These are phyloP conservation scores for Zaprionus lachaisei DNA, from an alignment of 1,140 invertebrate genomes.

Conservation along the genomic window DNA sequence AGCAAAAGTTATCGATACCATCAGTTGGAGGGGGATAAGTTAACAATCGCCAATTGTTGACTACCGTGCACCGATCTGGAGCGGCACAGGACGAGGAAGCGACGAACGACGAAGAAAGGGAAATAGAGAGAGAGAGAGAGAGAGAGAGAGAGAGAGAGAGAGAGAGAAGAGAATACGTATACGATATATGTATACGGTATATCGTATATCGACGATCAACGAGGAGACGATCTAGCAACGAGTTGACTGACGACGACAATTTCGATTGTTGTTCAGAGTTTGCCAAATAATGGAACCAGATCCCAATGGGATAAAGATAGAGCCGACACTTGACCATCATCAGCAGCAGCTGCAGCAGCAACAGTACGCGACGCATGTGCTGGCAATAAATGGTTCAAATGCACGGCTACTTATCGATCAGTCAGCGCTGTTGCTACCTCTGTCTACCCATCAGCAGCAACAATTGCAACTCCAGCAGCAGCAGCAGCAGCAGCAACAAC, in stretches of 20 bases:
- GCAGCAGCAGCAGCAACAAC: constrained; percentile 37
- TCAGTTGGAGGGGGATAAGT: constrained; percentile 31
- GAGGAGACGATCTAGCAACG: constrained; percentile 23
- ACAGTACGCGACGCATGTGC: constrained; percentile 78
- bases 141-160: neutral
- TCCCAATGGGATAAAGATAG: constrained; percentile 84
- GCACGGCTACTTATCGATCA: constrained; percentile 80
- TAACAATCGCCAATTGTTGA: constrained; percentile 38
- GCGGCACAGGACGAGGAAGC: neutral
- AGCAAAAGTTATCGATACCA: constrained; percentile 41
- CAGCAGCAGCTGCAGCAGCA: constrained; percentile 66
- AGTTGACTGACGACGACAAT: constrained; percentile 74
- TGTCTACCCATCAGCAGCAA: constrained; percentile 76
- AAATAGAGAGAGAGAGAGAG: neutral
- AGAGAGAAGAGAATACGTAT: neutral
- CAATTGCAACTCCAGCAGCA: constrained; percentile 63
- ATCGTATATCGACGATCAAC: constrained; percentile 4
- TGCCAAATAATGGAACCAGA: constrained; percentile 84
- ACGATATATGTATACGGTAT: constrained; percentile 1
- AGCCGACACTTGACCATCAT: constrained; percentile 81
- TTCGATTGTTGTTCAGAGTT: constrained; percentile 79
- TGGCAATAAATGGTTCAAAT: constrained; percentile 82
- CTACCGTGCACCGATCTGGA: constrained; percentile 13
- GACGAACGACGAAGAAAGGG: neutral
- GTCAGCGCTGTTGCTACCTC: constrained; percentile 78